Base-by-base conservation (phyloP, 1,140 invertebrate genomes). In the Vanessa atalanta region DNA sequence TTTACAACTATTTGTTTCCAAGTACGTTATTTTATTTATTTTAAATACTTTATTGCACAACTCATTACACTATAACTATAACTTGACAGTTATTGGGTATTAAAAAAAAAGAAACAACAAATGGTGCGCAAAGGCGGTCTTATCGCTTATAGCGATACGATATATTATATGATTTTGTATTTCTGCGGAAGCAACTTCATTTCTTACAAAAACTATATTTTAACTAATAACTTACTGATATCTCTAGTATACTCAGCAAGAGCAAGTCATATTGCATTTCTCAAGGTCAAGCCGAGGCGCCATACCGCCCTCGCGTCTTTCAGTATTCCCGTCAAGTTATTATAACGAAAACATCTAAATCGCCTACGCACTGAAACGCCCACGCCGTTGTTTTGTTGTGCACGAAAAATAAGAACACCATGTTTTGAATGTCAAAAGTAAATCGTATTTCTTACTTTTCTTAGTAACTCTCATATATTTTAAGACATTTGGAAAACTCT, bases 291-390 rank as follows among this genome's bases (percentile, higher is more conserved):
- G 14, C 15, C 53, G 16, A 26, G 66, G 71, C 71, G 64, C 65
- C 43, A 51, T 14, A 43, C 43, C 71, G 23, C 71, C 65, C 65
- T 31, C 65, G 64, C 55, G 26, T 48, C 64, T 67, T 53, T 47
- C 64, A 53, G 63, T 55, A 16, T 47, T 55, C 64, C 61, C 48
- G 16, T 53, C 12, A 48, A 50, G 37, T 57, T 57, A 57, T 57
- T 64, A 47, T 15, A 68, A 43, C 70, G 61, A 72, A 72, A 65
- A 72, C 64, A 65, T 65, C 20, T 48, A 53, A 37, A 51, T 37
- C 65, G n/a, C 71, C 71, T 66, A 73, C 71, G 71, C 65, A 61
- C 55, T 65, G 64, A 65, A 69, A 68, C 66, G 51, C 37, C 66
- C 66, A 55, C 63, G 43, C 53, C 26, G n/a, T 53, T 47, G 20